phyloP scores from a whole-genome alignment of 2,797 vertebrate species.

The Petrocephalus schoutedeni region DNA sequence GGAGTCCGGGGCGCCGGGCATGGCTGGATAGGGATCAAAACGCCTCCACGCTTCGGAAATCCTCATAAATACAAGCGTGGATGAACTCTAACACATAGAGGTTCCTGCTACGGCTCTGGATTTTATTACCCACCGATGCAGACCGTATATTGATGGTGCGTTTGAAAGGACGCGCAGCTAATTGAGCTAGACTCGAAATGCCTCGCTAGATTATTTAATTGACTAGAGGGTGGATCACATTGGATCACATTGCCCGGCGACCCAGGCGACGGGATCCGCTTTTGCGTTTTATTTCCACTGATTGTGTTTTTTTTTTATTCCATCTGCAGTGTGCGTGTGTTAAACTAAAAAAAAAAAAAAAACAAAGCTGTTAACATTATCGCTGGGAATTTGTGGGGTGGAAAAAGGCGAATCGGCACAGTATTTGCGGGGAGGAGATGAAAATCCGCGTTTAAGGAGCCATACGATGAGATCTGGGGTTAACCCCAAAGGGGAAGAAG shows the following conservation, averaged over 20 bases:
- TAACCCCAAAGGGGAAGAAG: not conserved
- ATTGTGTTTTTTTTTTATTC: not conserved
- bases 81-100: not conserved
- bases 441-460: not conserved
- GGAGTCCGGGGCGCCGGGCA: slow-evolving; percentile 17
- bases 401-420: not conserved
- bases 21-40: slow-evolving; percentile 25
- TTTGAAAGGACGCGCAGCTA: slow-evolving; percentile 5
- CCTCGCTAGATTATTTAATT: slow-evolving; percentile 11
- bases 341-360: not conserved
- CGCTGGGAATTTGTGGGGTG: not conserved
- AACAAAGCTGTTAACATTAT: not conserved
- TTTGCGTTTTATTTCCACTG: not conserved
- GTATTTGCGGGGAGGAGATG: not conserved
- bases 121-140: not conserved
- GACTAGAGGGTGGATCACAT: not conserved
- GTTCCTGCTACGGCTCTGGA: not conserved
- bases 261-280: not conserved
- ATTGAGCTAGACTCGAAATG: slow-evolving; percentile 14
- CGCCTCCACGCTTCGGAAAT: slow-evolving; percentile 17
- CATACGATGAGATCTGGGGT: not conserved
- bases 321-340: not conserved
- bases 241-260: not conserved
- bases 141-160: not conserved
- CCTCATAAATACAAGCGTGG: not conserved